A percentile compares a stretch with the other conserved stretches of the same genome.
These are phyloP conservation scores for Brachionus rotundiformis DNA, from an alignment of 1,140 invertebrate species.

Conservation along the genomic window DNA sequence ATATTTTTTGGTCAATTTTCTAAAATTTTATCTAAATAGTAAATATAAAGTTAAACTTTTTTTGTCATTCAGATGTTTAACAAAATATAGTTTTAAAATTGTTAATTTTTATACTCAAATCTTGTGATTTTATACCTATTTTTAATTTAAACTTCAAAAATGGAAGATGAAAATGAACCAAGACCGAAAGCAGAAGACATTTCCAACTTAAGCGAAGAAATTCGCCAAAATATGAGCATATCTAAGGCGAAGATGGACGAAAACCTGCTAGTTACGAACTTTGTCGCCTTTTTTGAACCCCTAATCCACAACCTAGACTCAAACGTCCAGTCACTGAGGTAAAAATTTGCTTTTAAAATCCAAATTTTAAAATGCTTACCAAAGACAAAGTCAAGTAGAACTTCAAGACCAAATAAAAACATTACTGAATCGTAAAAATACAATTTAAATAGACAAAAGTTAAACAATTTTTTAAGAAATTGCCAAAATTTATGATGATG, in stretches of 20 bases:
- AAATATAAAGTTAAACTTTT: too few relatives aligned
- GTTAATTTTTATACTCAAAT: too few relatives aligned
- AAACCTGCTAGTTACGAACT: background rate
- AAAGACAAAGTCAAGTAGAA: conserved; percentile 19
- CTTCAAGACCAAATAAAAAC: conserved; percentile 37
- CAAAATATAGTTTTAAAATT: too few relatives aligned
- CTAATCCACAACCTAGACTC: conserved; percentile 46
- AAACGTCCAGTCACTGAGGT: conserved; percentile 40
- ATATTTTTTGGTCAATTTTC: too few relatives aligned
- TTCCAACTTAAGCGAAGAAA: background rate
- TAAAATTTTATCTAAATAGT: too few relatives aligned
- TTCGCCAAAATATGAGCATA: background rate
- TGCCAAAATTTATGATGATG: conserved; percentile 39
- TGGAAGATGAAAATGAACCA: background rate
- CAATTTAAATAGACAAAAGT: background rate
- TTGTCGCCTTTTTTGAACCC: conserved; percentile 45
- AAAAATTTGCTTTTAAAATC: background rate
- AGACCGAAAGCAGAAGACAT: background rate
- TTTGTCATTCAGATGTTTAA: too few relatives aligned
- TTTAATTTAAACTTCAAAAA: conserved; percentile 4
- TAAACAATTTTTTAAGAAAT: conserved; percentile 24
- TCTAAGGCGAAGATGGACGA: conserved; percentile 10
- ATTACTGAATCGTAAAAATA: conserved; percentile 19
- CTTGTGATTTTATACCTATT: conserved; percentile 10
- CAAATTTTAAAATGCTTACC: background rate